Evolutionary conservation across 1,140 invertebrate genomes (phyloP).

Genomic region (Glossosoma conforme): DNA sequence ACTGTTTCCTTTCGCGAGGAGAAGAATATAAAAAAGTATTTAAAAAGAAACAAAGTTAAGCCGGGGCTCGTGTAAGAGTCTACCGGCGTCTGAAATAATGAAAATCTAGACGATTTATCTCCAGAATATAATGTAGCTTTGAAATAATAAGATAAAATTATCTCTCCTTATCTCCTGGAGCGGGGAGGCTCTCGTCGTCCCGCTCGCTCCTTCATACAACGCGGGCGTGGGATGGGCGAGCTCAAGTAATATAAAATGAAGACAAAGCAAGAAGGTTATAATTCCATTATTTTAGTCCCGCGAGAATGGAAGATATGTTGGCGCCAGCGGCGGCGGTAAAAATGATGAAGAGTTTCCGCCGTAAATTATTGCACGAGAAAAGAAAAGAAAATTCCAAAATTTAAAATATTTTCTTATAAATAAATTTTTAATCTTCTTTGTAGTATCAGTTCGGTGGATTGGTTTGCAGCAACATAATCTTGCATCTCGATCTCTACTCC

Average conservation of each 20-base stretch:
- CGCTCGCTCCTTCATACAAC: slow-evolving; percentile 22
- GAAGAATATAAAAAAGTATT: slow-evolving; percentile 21
- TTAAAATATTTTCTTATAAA: no score
- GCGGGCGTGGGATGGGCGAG: slow-evolving; percentile 28
- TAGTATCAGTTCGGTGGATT: no score
- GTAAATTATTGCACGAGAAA: background rate
- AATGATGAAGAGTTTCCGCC: background rate
- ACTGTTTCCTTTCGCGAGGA: slow-evolving; percentile 3
- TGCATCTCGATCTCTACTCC: no score
- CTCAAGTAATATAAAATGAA: slow-evolving; percentile 32
- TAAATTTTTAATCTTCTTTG: no score
- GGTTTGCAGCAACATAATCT: no score
- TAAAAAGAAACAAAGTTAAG: slow-evolving; percentile 19
- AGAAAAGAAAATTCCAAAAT: no score
- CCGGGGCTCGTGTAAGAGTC: slow-evolving; percentile 12
- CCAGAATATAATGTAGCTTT: slow-evolving; percentile 32
- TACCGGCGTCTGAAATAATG: slow-evolving; percentile 24
- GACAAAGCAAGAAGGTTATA: slow-evolving; percentile 33
- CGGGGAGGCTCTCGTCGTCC: background rate
- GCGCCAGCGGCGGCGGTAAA: slow-evolving; percentile 14
- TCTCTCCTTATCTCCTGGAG: slow-evolving; percentile 24
- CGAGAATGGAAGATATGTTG: slow-evolving; percentile 31
- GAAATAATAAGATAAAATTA: slow-evolving; percentile 34
- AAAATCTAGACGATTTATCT: slow-evolving; percentile 33
- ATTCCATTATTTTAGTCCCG: slow-evolving; percentile 32